A percentile compares a stretch with the other conserved stretches of the same genome.
phyloP scores from a whole-genome alignment of 2,797 vertebrate genomes.

The Delichon dasypus region DNA sequence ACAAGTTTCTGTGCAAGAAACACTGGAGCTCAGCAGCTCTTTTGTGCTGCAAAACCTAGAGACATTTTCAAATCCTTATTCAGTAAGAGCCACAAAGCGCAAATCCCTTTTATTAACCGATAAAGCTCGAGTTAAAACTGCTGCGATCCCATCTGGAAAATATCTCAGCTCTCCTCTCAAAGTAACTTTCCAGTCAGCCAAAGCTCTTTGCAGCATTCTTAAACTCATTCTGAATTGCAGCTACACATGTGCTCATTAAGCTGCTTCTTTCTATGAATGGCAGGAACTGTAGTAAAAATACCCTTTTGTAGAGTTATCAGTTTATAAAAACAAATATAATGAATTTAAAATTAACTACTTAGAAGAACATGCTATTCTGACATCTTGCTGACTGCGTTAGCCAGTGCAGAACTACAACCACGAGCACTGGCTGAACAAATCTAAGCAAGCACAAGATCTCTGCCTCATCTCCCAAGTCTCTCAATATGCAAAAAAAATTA shows the following conservation, averaged over 20 bases:
- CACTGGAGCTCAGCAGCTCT: background rate
- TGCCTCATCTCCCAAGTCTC: background rate
- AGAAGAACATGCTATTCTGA: background rate
- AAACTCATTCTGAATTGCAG: background rate
- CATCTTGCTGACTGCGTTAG: background rate
- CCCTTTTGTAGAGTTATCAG: background rate
- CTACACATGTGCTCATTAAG: background rate
- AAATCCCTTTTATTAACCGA: conserved; percentile 11
- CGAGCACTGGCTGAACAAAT: background rate
- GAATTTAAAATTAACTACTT: background rate
- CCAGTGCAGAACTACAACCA: background rate
- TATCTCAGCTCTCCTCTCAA: background rate
- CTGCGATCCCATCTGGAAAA: background rate
- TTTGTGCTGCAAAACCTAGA: background rate
- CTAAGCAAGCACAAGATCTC: background rate
- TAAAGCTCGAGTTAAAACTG: background rate
- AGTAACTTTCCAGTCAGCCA: background rate
- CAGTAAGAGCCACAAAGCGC: background rate
- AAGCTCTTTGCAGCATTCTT: background rate
- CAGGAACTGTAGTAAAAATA: background rate
- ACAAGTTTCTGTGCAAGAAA: background rate
- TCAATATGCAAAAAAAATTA: background rate
- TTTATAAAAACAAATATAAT: conserved; percentile 1
- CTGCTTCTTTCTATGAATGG: background rate
- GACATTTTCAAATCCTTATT: background rate